Evolutionary conservation across 2,113 vertebrate genomes (phyloP), one percentile per base, ranked within the genome.

Genomic region (Hippopotamus amphibius): DNA sequence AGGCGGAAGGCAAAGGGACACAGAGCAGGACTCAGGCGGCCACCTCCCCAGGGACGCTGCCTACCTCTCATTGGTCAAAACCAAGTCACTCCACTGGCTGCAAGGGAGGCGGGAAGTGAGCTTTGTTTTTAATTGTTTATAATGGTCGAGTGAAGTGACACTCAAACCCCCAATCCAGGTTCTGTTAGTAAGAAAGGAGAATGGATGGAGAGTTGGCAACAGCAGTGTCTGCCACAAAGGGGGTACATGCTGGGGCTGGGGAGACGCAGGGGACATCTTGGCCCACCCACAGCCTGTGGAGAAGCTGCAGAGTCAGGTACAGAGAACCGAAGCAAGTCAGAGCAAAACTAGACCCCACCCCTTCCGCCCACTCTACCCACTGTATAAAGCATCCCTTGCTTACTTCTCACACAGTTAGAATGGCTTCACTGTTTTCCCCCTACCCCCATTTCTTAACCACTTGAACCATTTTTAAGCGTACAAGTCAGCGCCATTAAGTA

Each of bases 351-450:
- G 57, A 11, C 1, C 19, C 22, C 59, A 2, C 10, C 4, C n/a
- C 59, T 71, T 7, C 14, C 0, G 3, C 22, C 22, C 2, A 41
- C 43, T 37, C 41, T 37, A 3, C 30, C 28, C n/a, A 0, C 8
- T 43, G 48, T n/a, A n/a, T 6, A 22, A 59, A 21, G 8, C 30
- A 65, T 15, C 13, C 15, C 57, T 22, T 46, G 1, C 48, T 79
- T 53, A 59, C 57, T 61, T 10, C 12, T 5, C 74, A 80, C 14
- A 61, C 33, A 17, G 30, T 43, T 28, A 48, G 33, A 79, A 33
- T 7, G 22, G 3, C 59, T 86, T 74, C 10, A 57, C 33, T 33
- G 69, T 84, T 11, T 9, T 5, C 24, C 11, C 11, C 33, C 30
- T 16, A 10, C 3, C 28, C 8, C 55, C 63, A 33, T 24, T 84